Conservation (phyloP, 2,888 invertebrate species). For the Mythimna impura region DNA sequence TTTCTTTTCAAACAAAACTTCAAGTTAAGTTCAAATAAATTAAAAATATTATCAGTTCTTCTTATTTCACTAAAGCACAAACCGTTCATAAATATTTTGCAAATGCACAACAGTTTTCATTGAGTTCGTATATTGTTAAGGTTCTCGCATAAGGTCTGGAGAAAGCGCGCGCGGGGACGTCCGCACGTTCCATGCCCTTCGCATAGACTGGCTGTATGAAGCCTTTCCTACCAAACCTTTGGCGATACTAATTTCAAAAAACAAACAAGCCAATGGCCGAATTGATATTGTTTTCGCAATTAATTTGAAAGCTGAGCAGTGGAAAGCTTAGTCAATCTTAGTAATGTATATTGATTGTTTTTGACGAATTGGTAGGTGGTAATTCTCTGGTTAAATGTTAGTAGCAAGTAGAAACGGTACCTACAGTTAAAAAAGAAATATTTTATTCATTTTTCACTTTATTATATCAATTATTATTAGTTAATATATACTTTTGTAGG, state of each 20-base stretch:
- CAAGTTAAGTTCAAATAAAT: background rate
- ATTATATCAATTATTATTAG: background rate
- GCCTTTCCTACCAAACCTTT: conserved; percentile 30
- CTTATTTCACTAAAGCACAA: conserved; percentile 43
- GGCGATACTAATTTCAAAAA: conserved; percentile 32
- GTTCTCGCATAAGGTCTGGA: conserved; percentile 42
- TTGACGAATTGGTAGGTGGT: background rate
- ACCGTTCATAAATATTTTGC: background rate
- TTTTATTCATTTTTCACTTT: too few relatives aligned
- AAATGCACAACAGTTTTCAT: conserved; percentile 5
- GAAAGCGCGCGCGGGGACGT: conserved; percentile 44
- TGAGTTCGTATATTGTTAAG: conserved; percentile 33
- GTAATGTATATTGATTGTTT: conserved; percentile 18
- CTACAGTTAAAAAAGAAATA: too few relatives aligned
- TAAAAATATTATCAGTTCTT: background rate
- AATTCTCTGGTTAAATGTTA: background rate
- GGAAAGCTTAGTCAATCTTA: conserved; percentile 4
- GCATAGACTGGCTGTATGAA: conserved; percentile 51
- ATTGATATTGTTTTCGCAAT: conserved; percentile 24
- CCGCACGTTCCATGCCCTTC: conserved; percentile 42
- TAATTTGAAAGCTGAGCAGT: conserved; percentile 14
- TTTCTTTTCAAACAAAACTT: conserved; percentile 28
- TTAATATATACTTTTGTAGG: background rate
- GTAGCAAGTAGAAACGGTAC: background rate
- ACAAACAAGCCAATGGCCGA: conserved; percentile 29